Percentiles rank a stretch among this genome's conserved stretches.
These are phyloP conservation scores for Hirudinaria manillensis DNA, from an alignment of 2,888 invertebrate genomes.

Conservation along the genomic window DNA sequence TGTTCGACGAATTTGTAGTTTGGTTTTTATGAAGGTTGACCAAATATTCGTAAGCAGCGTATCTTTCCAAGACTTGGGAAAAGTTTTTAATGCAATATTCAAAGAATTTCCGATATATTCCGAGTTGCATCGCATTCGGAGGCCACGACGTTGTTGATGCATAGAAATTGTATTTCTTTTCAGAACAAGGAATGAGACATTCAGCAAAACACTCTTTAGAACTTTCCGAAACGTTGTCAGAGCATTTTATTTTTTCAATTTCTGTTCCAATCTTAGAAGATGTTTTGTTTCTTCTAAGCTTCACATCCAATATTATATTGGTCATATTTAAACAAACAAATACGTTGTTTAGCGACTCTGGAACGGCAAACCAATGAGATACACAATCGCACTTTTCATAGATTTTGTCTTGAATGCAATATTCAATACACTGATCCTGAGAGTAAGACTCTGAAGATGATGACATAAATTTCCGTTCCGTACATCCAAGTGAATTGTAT, in stretches of 20 bases:
- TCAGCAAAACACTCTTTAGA: background rate
- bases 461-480: background rate
- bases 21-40: background rate
- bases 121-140: background rate
- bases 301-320: too few relatives aligned
- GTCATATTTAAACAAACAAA: too few relatives aligned
- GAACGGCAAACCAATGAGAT: too few relatives aligned
- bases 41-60: background rate
- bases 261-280: too few relatives aligned
- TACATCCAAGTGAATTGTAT: background rate
- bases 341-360: too few relatives aligned
- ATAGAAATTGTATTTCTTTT: background rate
- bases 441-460: too few relatives aligned
- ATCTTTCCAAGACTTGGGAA: background rate
- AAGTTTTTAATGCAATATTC: background rate
- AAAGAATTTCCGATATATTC: background rate
- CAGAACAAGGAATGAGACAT: slow-evolving; percentile 1
- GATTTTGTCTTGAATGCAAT: too few relatives aligned
- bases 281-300: too few relatives aligned
- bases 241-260: too few relatives aligned
- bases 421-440: too few relatives aligned
- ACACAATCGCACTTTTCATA: too few relatives aligned
- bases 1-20: background rate
- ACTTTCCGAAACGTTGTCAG: background rate
- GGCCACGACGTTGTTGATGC: background rate